Evolutionary conservation across 2,888 invertebrate genomes (phyloP), one percentile per base, ranked within the genome.

Genomic region (Noctuana brunneofusca): DNA sequence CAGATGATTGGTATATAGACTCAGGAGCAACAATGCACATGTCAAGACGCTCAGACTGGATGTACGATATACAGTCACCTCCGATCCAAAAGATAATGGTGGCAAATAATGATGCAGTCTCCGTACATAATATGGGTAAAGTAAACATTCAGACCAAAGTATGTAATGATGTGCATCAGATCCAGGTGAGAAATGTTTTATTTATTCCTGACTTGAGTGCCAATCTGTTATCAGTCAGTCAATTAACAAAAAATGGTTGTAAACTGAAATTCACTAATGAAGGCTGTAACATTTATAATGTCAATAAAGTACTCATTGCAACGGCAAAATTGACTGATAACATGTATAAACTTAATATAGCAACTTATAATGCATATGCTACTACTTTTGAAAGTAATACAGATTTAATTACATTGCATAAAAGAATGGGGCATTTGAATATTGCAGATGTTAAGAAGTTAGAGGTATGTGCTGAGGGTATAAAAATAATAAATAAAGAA

Each of bases 21-120:
- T 72, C 72, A 0, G 71, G 69, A 0, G 71, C 72, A 0, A 56
- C 71, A 6, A 64, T 65, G 66, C 72, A 73, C 20, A 71, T 72
- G 69, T 54, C 68, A 0, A 65, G 41, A n/a, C 32, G 50, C 2
- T 38, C 35, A 2, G 66, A 69, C 18, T 70, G 66, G 68, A 55
- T 72, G 58, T 64, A 69, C 57, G 66, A 71, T 58, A 0, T 57
- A 1, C 43, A 22, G 5, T 0, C 64, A 48, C 58, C 69, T 60
- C 60, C 64, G 32, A 64, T 69, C 0, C 43, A 65, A 11, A 52
- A 24, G 2, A 68, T 72, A 54, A 68, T 9, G 38, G 65, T 70
- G 14, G 71, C 70, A 8, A 58, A 71, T 41, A 65, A 56, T 60
- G 49, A 67, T 20, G n/a, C 35, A 6, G 14, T 72, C 20, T 9